Base-by-base conservation (phyloP, 2,888 invertebrate species). In the Stenchaetothrips biformis region DNA sequence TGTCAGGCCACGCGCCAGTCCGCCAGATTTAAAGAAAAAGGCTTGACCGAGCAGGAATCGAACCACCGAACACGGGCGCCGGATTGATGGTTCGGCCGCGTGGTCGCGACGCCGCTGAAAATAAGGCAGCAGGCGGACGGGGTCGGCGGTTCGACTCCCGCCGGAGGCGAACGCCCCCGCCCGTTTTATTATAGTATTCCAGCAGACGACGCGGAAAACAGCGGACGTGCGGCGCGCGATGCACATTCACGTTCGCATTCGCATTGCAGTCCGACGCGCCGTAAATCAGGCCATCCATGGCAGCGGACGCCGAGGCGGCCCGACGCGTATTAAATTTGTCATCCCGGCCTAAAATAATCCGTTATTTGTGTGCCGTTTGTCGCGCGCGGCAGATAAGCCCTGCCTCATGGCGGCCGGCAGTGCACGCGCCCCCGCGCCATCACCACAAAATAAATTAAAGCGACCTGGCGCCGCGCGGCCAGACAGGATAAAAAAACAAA, bases 331-430 rank as follows among this genome's bases (percentile, higher is more conserved):
- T 74, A 74, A 74, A 74, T 74, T 74, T 74, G 67, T 74, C 67
- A 74, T 21, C 21, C 67, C 67, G 25, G 67, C 67, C 67, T 74
- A 74, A 74, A 74, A 74, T 74, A 74, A 74, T 74, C 67, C 67
- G 67, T 74, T 74, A 74, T 74, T 74, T 74, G 67, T 74, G 67
- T 53, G 53, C 16, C 37, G 37, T 74, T 74, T 74, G 67, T 25
- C 2, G 67, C 67, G 67, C 25, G 7, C 59, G 59, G 4, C n/a
- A 74, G 67, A 74, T 74, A 74, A 74, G 67, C 67, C 67, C 25
- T 21, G 67, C 21, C 25, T 74, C 25, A 74, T 25, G 21, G 37
- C 37, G 37, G 67, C 25, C 25, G 67, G 7, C n/a, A 21, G 21
- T n/a, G 21, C 67, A 67, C 67, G 67, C 67, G 67, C 67, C 21